Conservation (phyloP, 2,888 invertebrate genomes). For the Meloe dianella region DNA sequence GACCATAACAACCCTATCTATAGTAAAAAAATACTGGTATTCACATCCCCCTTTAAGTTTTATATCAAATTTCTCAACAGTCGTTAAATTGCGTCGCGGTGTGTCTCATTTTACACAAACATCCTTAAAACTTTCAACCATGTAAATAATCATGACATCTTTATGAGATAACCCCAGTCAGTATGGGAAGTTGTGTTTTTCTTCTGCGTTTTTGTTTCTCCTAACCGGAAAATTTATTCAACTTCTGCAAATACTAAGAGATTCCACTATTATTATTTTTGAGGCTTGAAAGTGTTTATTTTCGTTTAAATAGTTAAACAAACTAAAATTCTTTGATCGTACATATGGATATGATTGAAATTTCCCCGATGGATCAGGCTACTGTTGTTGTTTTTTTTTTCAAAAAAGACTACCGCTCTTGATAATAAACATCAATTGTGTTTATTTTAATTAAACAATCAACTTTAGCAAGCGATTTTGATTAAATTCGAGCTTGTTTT, state of each 20-base stretch:
- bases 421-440: neutral
- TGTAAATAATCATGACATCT: slow-evolving; percentile 52
- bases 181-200: neutral
- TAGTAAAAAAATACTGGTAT: neutral
- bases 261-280: neutral
- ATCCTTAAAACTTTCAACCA: slow-evolving; percentile 50
- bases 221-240: neutral
- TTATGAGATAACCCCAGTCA: slow-evolving; percentile 41
- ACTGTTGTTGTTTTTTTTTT: neutral
- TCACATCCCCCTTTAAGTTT: neutral
- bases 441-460: neutral
- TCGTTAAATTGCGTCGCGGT: slow-evolving; percentile 33
- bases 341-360: neutral
- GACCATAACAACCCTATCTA: neutral
- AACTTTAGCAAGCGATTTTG: neutral
- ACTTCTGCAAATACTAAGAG: neutral
- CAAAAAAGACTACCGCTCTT: neutral
- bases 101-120: slow-evolving; percentile 51
- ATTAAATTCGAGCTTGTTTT: neutral
- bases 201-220: neutral
- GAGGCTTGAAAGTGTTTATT: neutral
- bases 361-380: neutral
- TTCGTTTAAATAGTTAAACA: neutral
- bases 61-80: slow-evolving; percentile 31
- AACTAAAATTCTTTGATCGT: neutral